These are phyloP conservation scores for Bombus vancouverensis DNA, from an alignment of 1,140 invertebrate genomes.

Conservation along the genomic window DNA sequence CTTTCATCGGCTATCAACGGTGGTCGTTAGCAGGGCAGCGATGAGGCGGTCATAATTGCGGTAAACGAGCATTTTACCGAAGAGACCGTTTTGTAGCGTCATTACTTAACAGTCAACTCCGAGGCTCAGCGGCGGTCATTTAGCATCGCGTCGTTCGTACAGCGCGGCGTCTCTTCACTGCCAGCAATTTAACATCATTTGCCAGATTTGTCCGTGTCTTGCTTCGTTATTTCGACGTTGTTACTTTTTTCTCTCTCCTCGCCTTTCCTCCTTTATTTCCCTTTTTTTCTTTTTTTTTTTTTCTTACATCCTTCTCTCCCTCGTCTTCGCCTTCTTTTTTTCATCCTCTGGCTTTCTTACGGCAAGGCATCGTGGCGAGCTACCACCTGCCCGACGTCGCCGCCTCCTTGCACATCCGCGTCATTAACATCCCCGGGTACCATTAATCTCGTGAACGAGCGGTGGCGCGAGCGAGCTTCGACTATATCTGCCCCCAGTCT, in stretches of 20 bases:
- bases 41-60: constrained; percentile 54
- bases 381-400: neutral
- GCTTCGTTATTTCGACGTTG: constrained; percentile 44
- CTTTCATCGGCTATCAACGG: constrained; percentile 44
- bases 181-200: constrained; percentile 57
- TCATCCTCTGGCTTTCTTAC: neutral
- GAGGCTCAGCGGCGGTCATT: constrained; percentile 30
- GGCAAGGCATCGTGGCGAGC: neutral
- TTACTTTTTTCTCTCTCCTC: constrained; percentile 10
- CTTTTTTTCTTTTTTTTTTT: neutral
- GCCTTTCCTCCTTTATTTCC: neutral
- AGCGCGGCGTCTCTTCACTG: neutral
- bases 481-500: constrained; percentile 7
- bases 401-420: constrained; percentile 19
- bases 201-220: constrained; percentile 48
- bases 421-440: constrained; percentile 44
- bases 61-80: constrained; percentile 47
- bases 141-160: constrained; percentile 30
- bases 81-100: constrained; percentile 53
- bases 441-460: constrained; percentile 57
- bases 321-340: neutral
- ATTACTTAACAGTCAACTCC: constrained; percentile 54
- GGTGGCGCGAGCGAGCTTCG: neutral
- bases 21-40: constrained; percentile 26
- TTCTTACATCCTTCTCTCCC: neutral